Percentiles rank a stretch among this genome's conserved stretches.
These are phyloP conservation scores for Indri indri DNA, from an alignment of 2,113 vertebrate species.

Conservation along the genomic window DNA sequence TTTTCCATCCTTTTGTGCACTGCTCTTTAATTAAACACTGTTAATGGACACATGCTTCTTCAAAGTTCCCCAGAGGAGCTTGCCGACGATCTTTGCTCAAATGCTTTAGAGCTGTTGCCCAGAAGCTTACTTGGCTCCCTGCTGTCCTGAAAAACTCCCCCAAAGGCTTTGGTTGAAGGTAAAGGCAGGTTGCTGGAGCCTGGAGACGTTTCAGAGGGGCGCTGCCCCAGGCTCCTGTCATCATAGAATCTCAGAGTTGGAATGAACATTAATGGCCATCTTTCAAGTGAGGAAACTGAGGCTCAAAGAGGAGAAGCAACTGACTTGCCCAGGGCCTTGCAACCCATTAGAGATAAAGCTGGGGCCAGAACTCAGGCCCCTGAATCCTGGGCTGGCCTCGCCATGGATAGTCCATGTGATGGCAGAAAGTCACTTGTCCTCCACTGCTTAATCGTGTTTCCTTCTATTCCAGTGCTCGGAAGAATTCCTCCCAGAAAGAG, in stretches of 20 bases:
- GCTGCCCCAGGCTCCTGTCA: not conserved
- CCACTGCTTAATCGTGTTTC: not conserved
- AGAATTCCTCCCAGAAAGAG: not conserved
- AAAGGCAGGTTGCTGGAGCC: not conserved
- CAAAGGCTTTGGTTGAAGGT: not conserved
- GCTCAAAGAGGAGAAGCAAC: not conserved
- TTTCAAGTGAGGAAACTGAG: slow-evolving; percentile 14
- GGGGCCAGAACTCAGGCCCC: not conserved
- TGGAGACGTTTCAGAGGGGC: not conserved
- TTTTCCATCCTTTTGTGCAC: not conserved
- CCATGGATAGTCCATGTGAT: not conserved
- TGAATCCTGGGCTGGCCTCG: not conserved
- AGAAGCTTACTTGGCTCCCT: not conserved
- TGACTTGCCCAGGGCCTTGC: not conserved
- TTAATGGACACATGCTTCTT: slow-evolving; percentile 2
- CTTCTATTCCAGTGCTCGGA: not conserved
- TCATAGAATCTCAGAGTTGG: not conserved
- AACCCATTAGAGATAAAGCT: not conserved
- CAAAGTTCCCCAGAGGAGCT: not conserved
- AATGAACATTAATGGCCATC: not conserved
- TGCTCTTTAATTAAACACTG: slow-evolving; percentile 45
- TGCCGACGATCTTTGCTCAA: not conserved
- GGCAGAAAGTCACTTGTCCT: not conserved
- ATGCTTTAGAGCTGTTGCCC: not conserved
- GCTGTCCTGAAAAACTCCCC: not conserved